Conservation (phyloP, 92 coral and sea anemone species). For the Porites evermanni region DNA sequence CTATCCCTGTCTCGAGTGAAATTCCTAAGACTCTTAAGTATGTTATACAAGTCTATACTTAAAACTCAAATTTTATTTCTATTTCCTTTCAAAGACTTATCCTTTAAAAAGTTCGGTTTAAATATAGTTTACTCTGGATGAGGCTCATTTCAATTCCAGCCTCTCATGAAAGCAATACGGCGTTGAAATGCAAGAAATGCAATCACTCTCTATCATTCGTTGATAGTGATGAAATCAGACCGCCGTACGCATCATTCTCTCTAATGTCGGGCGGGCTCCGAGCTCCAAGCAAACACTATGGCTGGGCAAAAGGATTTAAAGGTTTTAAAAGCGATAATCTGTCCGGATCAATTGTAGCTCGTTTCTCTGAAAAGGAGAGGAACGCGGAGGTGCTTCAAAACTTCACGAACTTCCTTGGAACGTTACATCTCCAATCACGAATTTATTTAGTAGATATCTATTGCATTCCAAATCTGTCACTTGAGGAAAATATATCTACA, state of each 20-base stretch:
- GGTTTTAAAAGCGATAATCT: slow-evolving; percentile 12
- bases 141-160: slow-evolving; percentile 17
- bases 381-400: slow-evolving; percentile 2
- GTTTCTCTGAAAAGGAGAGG: slow-evolving; percentile 16
- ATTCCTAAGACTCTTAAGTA: slow-evolving; percentile 7
- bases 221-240: slow-evolving; percentile 47
- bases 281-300: slow-evolving; percentile 20
- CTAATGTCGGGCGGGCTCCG: slow-evolving; percentile 35
- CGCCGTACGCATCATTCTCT: slow-evolving; percentile 1
- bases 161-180: slow-evolving; percentile 33
- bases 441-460: not conserved
- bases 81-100: not conserved
- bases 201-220: slow-evolving; percentile 34
- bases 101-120: not conserved
- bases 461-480: slow-evolving; percentile 5
- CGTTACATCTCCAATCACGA: slow-evolving; percentile 11
- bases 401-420: slow-evolving; percentile 9
- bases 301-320: slow-evolving; percentile 17
- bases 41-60: not conserved
- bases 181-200: slow-evolving; percentile 43
- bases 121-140: not conserved
- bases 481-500: slow-evolving; percentile 2
- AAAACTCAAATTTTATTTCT: not conserved
- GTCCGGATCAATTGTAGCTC: slow-evolving; percentile 12
- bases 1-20: not conserved